Conservation (phyloP, 2,797 vertebrate species). For the Rhinatrema bivittatum region DNA sequence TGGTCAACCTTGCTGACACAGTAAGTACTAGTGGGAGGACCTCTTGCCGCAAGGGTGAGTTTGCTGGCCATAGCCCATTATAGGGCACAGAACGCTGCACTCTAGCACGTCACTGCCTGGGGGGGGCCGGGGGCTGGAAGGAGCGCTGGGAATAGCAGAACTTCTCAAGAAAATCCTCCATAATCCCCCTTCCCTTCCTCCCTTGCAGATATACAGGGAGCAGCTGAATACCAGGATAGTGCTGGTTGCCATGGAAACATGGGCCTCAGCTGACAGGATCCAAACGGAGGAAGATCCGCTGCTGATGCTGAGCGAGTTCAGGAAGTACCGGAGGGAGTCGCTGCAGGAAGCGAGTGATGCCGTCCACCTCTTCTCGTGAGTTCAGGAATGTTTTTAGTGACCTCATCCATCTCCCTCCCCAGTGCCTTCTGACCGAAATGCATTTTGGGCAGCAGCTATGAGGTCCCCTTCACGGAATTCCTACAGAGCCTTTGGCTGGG, state of each 20-base stretch:
- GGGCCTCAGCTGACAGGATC: conserved; percentile 79
- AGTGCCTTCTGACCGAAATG: not conserved
- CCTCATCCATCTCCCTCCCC: not conserved
- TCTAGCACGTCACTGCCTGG: too few species aligned
- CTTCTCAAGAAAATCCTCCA: too few species aligned
- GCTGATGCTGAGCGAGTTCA: conserved; percentile 75
- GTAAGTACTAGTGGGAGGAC: conserved; percentile 49
- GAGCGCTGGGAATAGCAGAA: too few species aligned
- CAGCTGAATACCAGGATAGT: conserved; percentile 90
- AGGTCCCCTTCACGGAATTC: too few species aligned
- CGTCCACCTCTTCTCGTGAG: conserved; percentile 88
- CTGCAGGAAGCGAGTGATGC: conserved; percentile 75
- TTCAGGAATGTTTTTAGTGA: accelerated
- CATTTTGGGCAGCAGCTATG: too few species aligned
- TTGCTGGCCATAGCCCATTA: too few species aligned
- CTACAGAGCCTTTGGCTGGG: not conserved
- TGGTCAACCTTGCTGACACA: conserved; percentile 87
- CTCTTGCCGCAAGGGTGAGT: not conserved
- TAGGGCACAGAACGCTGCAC: too few species aligned
- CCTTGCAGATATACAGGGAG: conserved; percentile 88
- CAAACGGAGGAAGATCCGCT: conserved; percentile 72
- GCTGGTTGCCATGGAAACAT: conserved; percentile 91
- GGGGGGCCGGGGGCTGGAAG: too few species aligned
- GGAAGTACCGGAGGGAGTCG: conserved; percentile 79
- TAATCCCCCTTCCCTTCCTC: not conserved